Conservation (phyloP, 2,113 vertebrate species). For the Cephalopterus ornatus region DNA sequence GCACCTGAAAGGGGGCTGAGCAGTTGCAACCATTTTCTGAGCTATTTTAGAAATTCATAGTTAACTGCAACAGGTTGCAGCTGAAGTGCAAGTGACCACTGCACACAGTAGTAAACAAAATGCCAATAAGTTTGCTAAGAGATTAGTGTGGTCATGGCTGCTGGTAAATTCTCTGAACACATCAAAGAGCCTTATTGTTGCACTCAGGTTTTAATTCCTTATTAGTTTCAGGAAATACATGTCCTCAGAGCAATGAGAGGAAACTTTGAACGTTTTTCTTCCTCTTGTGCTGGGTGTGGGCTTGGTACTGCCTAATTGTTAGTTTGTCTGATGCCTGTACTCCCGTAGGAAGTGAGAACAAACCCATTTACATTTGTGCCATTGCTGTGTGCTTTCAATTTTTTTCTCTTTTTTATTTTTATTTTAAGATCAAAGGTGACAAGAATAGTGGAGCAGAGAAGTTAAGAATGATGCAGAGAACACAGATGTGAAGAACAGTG, state of each 20-base stretch:
- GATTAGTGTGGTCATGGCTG: neutral
- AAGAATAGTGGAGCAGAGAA: slow-evolving; percentile 22
- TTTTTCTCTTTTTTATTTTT: neutral
- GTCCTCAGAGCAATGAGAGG: slow-evolving; percentile 64
- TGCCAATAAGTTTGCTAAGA: neutral
- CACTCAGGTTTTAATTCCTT: slow-evolving; percentile 44
- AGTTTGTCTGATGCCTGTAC: slow-evolving; percentile 28
- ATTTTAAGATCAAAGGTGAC: slow-evolving; percentile 46
- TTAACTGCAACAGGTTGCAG: neutral
- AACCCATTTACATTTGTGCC: slow-evolving; percentile 50
- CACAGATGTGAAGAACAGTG: slow-evolving; percentile 56
- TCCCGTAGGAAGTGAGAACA: slow-evolving; percentile 49
- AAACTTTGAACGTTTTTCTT: slow-evolving; percentile 62
- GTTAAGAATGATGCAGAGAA: slow-evolving; percentile 39
- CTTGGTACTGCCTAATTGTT: slow-evolving; percentile 59
- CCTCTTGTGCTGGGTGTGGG: slow-evolving; percentile 60
- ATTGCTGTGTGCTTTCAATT: slow-evolving; percentile 10
- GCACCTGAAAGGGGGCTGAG: neutral
- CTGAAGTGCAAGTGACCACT: neutral
- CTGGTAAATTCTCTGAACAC: slow-evolving; percentile 11
- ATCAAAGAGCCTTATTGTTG: slow-evolving; percentile 56
- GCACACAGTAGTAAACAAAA: neutral
- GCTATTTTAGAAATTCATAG: neutral
- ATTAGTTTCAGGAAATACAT: slow-evolving; percentile 40
- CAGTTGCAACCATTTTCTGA: neutral